Base-by-base conservation (phyloP, 2,113 vertebrate genomes). In the Neodon shergylaensis region DNA sequence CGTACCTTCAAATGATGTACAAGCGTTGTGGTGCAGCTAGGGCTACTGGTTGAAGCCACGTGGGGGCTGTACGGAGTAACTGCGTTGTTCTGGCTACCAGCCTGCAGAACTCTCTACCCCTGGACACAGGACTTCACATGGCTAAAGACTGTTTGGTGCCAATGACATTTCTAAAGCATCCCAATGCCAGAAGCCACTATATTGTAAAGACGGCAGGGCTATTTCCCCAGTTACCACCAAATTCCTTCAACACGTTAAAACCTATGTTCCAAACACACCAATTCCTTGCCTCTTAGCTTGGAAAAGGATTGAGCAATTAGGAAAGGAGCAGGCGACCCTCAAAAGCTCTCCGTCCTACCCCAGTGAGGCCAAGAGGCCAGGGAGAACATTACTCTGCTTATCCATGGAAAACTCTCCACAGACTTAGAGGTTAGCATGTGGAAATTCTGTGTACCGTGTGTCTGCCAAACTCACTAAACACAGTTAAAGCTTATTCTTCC, bases 1-100 rank as follows among this genome's bases (percentile, higher is more conserved):
- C 61, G 33, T 65, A 33, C 84, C 93, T 92, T 68, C 22, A n/a
- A 88, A 58, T 83, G 66, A 36, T 82, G 44, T 85, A 72, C 95
- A 33, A 44, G 3, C 10, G 54, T 42, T 31, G 42, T 24, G 68
- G 24, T 39, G 44, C 11, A 84, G 47, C 70, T 44, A 72, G 3
- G 14, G 36, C n/a, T 54, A 1, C n/a, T 66, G 52, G 17, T 78
- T 66, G 72, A 54, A 54, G 65, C 13, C 47, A 68, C 21, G 8
- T 9, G 54, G 54, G 42, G 28, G n/a, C 17, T 73, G 3, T 68
- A 78, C 31, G 2, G 14, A 89, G 49, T n/a, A 42, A 47, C n/a
- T 16, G 36, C 52, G 12, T 3, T 52, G 6, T 72, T 76, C 39
- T 61, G 83, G 70, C 36, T 26, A 26, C 36, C 10, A 14, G 65